Percentiles rank a stretch among this genome's conserved stretches.
phyloP scores from a whole-genome alignment of 2,888 invertebrate species.

The Heliconius charithonia region DNA sequence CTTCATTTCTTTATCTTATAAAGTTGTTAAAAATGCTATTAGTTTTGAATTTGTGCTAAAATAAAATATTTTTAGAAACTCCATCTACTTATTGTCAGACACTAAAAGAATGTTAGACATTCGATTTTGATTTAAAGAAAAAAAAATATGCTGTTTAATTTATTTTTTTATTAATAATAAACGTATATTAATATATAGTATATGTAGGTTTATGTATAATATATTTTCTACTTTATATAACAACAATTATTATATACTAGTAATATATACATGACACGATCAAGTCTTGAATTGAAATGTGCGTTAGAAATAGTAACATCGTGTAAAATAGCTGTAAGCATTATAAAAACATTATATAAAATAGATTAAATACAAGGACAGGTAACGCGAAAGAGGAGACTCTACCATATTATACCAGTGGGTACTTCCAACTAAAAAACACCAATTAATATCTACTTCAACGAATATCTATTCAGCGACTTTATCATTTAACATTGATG shows the following conservation, averaged over 20 bases:
- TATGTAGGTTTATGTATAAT: conserved; percentile 38
- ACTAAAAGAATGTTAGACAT: conserved; percentile 72
- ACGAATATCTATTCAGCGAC: conserved; percentile 53
- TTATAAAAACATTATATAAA: conserved; percentile 31
- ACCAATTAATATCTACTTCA: conserved; percentile 70
- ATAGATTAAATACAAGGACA: conserved; percentile 18
- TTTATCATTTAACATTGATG: conserved; percentile 62
- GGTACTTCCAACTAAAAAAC: conserved; percentile 52
- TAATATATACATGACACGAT: conserved; percentile 69
- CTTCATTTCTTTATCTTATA: conserved; percentile 73
- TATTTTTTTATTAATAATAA: neutral
- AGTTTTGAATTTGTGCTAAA: conserved; percentile 50
- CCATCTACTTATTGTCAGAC: conserved; percentile 79
- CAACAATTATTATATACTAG: conserved; percentile 67
- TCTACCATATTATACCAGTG: conserved; percentile 51
- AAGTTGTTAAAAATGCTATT: conserved; percentile 56
- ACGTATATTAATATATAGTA: conserved; percentile 25
- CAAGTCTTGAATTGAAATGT: conserved; percentile 80
- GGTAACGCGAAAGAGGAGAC: conserved; percentile 15
- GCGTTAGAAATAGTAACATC: conserved; percentile 57
- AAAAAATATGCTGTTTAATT: conserved; percentile 11
- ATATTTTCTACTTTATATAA: conserved; percentile 57
- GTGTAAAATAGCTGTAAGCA: conserved; percentile 27
- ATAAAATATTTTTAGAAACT: conserved; percentile 51
- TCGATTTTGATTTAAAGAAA: conserved; percentile 48